Base-by-base conservation (phyloP, 1,140 invertebrate species). In the Helicoverpa armigera region DNA sequence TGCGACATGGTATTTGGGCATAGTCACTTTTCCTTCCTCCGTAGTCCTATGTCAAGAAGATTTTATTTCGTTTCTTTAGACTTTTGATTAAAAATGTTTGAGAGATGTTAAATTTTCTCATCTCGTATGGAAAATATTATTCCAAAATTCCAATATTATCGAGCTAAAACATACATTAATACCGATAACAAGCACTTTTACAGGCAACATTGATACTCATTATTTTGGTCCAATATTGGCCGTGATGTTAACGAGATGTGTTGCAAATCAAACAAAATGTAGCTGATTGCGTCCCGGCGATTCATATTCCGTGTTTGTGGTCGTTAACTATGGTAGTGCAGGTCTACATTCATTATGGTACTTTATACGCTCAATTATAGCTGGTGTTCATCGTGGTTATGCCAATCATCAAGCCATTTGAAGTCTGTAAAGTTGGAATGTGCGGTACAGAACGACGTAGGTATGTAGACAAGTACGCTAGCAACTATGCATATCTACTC, bases 191-290 rank as follows among this genome's bases (percentile, higher is more conserved):
- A 72, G 31, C 31, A 58, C n/a, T 56, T 73, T 61, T 76, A 63
- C 13, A 9, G 43, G 43, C 43, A 67, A 76, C 73, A 63, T 63
- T 76, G 69, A 76, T 63, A 61, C 18, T 63, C 9, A 51, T 76
- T 76, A 76, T 76, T 61, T 76, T 76, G 11, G 31, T 43, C 35
- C 43, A 76, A 76, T 76, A 76, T 76, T 76, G 73, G 60, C 61
- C 12, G 7, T 29, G 50, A 16, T 70, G 67, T 61, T 79, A 79
- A 79, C 77, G 77, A 79, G 77, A 79, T 79, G 77, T 79, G 31
- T 82, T 82, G 61, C 81, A 82, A 84, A 81, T 82, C 81, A 84
- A 84, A 80, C 79, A 80, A 63, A 80, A 82, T 81, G 81, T 73
- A 74, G 82, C 82, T 74, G 60, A 81, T 82, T 79, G 77, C 77